Percentiles rank a stretch among this genome's conserved stretches.
Evolutionary conservation across 2,797 vertebrate species (phyloP).

Genomic region (Coracias cyanogaster): DNA sequence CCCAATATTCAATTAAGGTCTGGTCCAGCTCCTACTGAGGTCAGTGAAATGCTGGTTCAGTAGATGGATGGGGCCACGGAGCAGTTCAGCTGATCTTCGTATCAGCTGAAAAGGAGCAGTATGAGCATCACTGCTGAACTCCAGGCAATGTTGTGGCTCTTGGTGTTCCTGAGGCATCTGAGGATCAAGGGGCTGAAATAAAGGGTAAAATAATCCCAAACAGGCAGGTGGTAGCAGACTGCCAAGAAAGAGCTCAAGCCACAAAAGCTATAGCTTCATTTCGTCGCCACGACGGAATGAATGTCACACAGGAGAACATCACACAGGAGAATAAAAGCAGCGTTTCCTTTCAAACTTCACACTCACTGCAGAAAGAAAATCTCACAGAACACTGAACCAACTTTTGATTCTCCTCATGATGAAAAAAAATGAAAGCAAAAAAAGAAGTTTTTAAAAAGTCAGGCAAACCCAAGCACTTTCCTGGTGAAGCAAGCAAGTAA

Average conservation of each 20-base stretch:
- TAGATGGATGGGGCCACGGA: neutral
- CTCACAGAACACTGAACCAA: neutral
- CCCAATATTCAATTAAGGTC: neutral
- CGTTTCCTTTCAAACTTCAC: neutral
- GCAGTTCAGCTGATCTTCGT: neutral
- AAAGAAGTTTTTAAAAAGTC: neutral
- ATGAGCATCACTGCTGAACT: neutral
- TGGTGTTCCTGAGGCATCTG: neutral
- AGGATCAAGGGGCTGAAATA: constrained; percentile 18
- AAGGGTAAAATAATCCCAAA: constrained; percentile 20
- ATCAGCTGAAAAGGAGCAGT: neutral
- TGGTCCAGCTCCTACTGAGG: constrained; percentile 8
- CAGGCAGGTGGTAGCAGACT: constrained; percentile 9
- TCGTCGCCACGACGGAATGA: neutral
- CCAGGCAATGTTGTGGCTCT: neutral
- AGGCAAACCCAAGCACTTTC: constrained; percentile 22
- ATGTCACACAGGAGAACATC: neutral
- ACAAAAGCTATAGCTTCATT: constrained; percentile 16
- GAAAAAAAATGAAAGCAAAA: neutral
- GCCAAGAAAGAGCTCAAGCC: neutral
- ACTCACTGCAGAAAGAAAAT: neutral
- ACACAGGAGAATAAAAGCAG: neutral
- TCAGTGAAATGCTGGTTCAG: neutral
- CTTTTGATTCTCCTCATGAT: neutral
- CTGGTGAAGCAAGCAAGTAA: neutral